phyloP scores from a whole-genome alignment of 2,113 vertebrate genomes.

The Chlorocebus sabaeus region DNA sequence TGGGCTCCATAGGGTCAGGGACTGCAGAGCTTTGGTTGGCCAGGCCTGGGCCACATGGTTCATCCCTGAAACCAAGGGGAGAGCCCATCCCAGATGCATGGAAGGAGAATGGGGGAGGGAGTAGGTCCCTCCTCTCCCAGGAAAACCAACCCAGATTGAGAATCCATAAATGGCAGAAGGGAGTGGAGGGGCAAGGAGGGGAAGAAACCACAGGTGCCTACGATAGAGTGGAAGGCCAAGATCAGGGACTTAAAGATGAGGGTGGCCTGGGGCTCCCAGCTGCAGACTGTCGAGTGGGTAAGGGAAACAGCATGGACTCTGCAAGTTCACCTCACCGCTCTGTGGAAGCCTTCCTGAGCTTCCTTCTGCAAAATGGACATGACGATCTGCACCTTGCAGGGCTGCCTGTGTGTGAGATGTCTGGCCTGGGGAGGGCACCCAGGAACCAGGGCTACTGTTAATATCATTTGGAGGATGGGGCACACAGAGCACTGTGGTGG shows the following conservation, averaged over 20 bases:
- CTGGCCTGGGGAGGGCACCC: background rate
- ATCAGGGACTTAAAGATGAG: background rate
- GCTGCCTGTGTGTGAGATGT: background rate
- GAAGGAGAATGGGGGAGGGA: background rate
- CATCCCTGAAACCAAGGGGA: background rate
- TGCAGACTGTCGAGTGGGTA: no score
- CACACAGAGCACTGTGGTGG: background rate
- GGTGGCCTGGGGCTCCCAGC: background rate
- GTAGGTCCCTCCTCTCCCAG: no score
- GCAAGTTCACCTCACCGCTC: background rate
- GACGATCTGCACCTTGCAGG: no score
- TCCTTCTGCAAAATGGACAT: background rate
- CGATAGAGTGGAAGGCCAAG: background rate
- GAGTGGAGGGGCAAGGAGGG: background rate
- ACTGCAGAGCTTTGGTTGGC: background rate
- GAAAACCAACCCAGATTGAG: background rate
- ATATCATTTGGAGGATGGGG: fast-evolving
- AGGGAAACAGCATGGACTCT: background rate
- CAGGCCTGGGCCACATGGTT: background rate
- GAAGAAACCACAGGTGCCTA: background rate
- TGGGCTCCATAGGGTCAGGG: background rate
- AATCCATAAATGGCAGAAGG: background rate
- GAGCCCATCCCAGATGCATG: background rate
- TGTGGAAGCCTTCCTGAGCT: background rate
- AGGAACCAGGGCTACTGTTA: background rate